Evolutionary conservation across 2,888 invertebrate species (phyloP).

Genomic region (Eupithecia tripunctaria): DNA sequence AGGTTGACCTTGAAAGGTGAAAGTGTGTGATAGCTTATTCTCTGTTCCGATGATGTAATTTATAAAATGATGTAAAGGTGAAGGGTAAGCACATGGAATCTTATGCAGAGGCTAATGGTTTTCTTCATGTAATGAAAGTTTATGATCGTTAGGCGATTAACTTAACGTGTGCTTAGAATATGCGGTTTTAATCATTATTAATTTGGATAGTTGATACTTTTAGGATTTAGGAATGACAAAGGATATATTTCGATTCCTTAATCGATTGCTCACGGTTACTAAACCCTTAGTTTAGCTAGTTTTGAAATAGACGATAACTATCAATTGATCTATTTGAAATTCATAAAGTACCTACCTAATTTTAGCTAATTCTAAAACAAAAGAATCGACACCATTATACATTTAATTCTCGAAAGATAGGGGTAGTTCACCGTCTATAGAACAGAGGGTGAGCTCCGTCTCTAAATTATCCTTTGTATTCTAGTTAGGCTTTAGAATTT

Average conservation of each 20-base stretch:
- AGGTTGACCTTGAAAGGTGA: constrained; percentile 35
- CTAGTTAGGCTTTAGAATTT: background rate
- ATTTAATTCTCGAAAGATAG: no score
- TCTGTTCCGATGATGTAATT: constrained; percentile 11
- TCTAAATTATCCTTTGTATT: background rate
- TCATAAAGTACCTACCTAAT: no score
- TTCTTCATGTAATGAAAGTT: constrained; percentile 13
- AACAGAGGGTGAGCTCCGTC: background rate
- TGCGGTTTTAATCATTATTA: background rate
- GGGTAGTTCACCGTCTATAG: background rate
- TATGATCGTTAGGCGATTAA: constrained; percentile 11
- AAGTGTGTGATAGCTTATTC: constrained; percentile 32
- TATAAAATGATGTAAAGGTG: constrained; percentile 25
- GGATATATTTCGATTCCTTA: no score
- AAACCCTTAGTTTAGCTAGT: no score
- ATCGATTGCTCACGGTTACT: no score
- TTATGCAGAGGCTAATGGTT: constrained; percentile 2
- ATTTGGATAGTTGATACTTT: background rate
- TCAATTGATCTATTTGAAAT: no score
- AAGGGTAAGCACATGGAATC: constrained; percentile 12
- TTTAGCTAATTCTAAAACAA: no score
- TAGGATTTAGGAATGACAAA: no score
- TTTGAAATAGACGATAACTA: no score
- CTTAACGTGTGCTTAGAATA: background rate
- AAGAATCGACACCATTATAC: no score